phyloP scores from a whole-genome alignment of 1,140 invertebrate species.

The Drosophila gunungcola region DNA sequence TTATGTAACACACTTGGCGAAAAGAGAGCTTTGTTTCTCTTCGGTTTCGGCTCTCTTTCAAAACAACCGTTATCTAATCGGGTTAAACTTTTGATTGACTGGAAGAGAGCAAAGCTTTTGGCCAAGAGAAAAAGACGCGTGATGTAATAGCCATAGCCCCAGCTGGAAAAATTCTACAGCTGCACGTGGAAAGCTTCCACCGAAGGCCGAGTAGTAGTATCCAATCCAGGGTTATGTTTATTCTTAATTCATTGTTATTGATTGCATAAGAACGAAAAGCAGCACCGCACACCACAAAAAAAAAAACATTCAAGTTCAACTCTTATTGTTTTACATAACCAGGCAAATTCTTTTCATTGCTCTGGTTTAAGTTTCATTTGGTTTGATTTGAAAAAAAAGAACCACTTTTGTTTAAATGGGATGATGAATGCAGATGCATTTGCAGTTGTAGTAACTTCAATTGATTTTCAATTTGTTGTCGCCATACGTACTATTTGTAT shows the following conservation, averaged over 20 bases:
- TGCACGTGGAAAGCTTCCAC: conserved; percentile 45
- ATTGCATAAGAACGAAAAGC: conserved; percentile 54
- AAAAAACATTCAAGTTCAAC: conserved; percentile 43
- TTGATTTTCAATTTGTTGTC: conserved; percentile 31
- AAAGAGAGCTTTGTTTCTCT: conserved; percentile 26
- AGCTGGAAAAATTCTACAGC: conserved; percentile 30
- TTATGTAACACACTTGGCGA: conserved; percentile 62
- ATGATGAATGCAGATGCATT: conserved; percentile 14
- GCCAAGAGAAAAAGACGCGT: conserved; percentile 29
- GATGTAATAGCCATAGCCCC: conserved; percentile 70
- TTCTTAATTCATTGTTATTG: conserved; percentile 36
- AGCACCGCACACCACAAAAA: conserved; percentile 38
- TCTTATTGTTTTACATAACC: conserved; percentile 43
- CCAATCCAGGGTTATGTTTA: conserved; percentile 14
- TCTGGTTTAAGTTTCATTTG: background rate
- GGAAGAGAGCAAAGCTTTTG: conserved; percentile 28
- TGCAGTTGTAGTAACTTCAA: conserved; percentile 1
- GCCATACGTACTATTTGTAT: conserved; percentile 81
- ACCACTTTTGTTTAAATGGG: conserved; percentile 23
- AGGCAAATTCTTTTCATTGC: conserved; percentile 15
- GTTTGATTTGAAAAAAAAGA: background rate
- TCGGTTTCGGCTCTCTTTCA: conserved; percentile 15
- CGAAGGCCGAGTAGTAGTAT: conserved; percentile 24
- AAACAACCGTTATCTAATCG: conserved; percentile 43
- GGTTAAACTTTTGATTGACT: conserved; percentile 11